Conservation (phyloP, 1,140 invertebrate genomes). For the Belonocnema kinseyi region DNA sequence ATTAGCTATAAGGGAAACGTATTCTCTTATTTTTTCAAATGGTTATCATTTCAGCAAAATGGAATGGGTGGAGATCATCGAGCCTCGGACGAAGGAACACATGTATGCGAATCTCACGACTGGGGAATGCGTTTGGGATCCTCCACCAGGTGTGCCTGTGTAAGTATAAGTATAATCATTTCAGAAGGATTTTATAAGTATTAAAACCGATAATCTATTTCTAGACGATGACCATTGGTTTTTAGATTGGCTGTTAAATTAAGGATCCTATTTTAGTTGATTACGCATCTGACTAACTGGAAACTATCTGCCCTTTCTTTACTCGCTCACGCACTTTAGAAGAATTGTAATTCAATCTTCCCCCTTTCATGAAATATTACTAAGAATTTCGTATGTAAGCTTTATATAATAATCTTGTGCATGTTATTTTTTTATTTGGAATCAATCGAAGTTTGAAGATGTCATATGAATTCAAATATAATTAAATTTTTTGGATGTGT, state of each 20-base stretch:
- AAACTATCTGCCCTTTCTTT: too few relatives aligned
- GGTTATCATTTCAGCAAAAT: slow-evolving; percentile 79
- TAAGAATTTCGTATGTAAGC: too few relatives aligned
- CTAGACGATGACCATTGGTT: slow-evolving; percentile 10
- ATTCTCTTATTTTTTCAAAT: neutral
- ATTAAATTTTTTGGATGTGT: too few relatives aligned
- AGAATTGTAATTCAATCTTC: too few relatives aligned
- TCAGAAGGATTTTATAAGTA: neutral
- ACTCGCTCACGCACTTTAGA: too few relatives aligned
- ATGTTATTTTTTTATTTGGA: too few relatives aligned
- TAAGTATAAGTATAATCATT: slow-evolving; percentile 74
- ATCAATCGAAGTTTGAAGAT: too few relatives aligned
- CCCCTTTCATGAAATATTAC: too few relatives aligned
- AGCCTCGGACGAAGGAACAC: slow-evolving; percentile 97
- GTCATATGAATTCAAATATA: too few relatives aligned
- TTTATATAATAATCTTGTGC: too few relatives aligned
- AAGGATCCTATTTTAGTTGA: slow-evolving; percentile 27
- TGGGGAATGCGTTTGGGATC: slow-evolving; percentile 98
- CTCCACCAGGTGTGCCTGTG: slow-evolving; percentile 87
- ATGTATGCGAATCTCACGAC: slow-evolving; percentile 99
- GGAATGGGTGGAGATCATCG: slow-evolving; percentile 99
- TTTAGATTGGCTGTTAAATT: slow-evolving; percentile 10
- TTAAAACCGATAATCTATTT: slow-evolving; percentile 26
- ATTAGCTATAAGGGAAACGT: too few relatives aligned
- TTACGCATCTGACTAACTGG: too few relatives aligned